Evolutionary conservation across 2,797 vertebrate genomes (phyloP), one percentile per base, ranked within the genome.

Genomic region (Bovichtus variegatus): DNA sequence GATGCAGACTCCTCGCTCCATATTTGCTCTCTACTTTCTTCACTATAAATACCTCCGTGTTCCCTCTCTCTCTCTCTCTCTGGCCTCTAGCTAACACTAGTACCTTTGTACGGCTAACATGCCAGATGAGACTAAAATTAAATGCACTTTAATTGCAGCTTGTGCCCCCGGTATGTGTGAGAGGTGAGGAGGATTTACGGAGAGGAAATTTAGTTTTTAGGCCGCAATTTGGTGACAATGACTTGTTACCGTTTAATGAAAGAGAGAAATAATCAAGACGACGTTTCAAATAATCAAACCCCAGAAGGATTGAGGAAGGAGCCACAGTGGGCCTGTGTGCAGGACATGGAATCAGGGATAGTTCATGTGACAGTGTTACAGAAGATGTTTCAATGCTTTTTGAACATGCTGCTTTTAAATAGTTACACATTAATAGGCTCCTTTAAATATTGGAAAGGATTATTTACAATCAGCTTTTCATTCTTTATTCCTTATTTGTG

Each of bases 81-180:
- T 36, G 71, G 81, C 78, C 82, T 78, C 83, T 0, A 27, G 71
- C 81, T 83, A 89, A 95, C 94, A 95, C 90, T 91, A 84, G 41
- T 40, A 85, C 88, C 91, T 95, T 92, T 95, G 92, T 94, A 73
- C 49, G 6, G 40, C 80, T 61, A 64, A 79, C 81, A 64, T 73
- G 86, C 89, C 87, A 85, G 83, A 91, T 93, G 85, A 92, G 81
- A 87, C 89, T 87, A 90, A 92, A 92, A 92, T 93, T 85, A 92
- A 93, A 91, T 73, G 50, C 21, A 27, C 86, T 91, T 88, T 91
- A 90, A 92, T 91, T 88, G 78, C 85, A 74, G 80, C 84, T 44
- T 41, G 58, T 40, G 70, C 63, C 50, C n/a, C 51, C 0, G 55
- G 64, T 69, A 53, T 78, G 83, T 80, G 82, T 62, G 61, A 60